These are phyloP conservation scores for Bradypus variegatus DNA, from an alignment of 2,797 vertebrate species.

Conservation along the genomic window DNA sequence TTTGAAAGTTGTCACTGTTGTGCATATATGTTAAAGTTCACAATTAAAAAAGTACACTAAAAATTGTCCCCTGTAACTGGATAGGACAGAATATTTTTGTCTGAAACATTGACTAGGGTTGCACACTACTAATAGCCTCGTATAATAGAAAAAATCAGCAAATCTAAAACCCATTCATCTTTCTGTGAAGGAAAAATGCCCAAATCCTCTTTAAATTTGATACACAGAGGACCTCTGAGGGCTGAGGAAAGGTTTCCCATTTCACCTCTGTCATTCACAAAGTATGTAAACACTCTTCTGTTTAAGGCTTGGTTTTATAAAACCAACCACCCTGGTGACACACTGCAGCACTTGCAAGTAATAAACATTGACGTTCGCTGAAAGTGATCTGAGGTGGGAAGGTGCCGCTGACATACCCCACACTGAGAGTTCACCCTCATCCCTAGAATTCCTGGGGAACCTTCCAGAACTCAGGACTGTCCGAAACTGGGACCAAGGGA, in stretches of 20 bases:
- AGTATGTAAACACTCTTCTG: neutral
- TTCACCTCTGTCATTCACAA: neutral
- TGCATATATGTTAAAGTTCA: too few species aligned
- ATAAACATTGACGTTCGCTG: neutral
- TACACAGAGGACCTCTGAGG: neutral
- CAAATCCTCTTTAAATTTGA: neutral
- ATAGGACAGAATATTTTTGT: neutral
- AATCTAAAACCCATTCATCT: neutral
- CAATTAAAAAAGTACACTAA: neutral
- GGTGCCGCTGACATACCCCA: neutral
- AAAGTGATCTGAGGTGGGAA: neutral
- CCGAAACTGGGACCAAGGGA: neutral
- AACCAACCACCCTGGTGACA: neutral
- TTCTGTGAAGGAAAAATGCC: neutral
- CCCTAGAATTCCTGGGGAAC: neutral
- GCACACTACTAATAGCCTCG: neutral
- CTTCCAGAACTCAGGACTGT: neutral
- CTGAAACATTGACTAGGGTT: neutral
- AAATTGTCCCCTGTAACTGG: neutral
- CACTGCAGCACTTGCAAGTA: neutral
- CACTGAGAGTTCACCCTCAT: neutral
- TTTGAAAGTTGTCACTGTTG: too few species aligned
- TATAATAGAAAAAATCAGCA: neutral
- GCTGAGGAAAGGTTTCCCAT: neutral
- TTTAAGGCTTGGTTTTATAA: neutral